Evolutionary conservation across 2,888 invertebrate genomes (phyloP), one percentile per base, ranked within the genome.

Genomic region (Epirrhoe tristata): DNA sequence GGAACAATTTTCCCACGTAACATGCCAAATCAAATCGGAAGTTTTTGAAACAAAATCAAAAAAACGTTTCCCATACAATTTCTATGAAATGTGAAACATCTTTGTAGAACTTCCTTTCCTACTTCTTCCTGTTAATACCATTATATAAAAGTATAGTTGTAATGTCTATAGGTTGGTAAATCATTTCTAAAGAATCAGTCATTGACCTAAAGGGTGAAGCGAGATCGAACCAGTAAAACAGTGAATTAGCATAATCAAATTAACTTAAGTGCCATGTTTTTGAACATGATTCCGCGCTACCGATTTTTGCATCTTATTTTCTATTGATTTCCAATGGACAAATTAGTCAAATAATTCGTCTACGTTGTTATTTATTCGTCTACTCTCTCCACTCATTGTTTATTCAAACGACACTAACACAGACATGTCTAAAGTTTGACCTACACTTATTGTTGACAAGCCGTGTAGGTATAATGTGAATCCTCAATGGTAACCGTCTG

Each of bases 401-500:
- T 62, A 54, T 59, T 60, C 64, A 64, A 57, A 56, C 51, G 50
- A 54, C 48, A n/a, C 14, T 48, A 63, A 50, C 60, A 56, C 64
- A 67, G 70, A 62, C 64, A 34, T 51, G 66, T 72, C 67, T 68
- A 58, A 66, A 54, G 57, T 62, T 43, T 70, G 70, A 73, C 68
- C 71, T 68, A 72, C 70, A 71, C 71, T 69, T 63, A 67, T 65
- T 66, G 61, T 68, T 67, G 57, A 77, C 76, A 72, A 64, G 74
- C 66, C 73, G 68, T 74, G 75, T n/a, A n/a, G n/a, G n/a, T 78
- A 88, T 62, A 62, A 62, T 52, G 56, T 51, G 62, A 63, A 63
- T 57, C 57, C 43, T 57, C 12, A 12, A 43, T 43, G 12, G 39
- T 1, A 43, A 43, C 39, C 39, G 10, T 12, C 39, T 12, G 39